A percentile compares a stretch with the other conserved stretches of the same genome.
These are phyloP conservation scores for Seira ritae DNA, from an alignment of 2,888 invertebrate genomes.

Conservation along the genomic window DNA sequence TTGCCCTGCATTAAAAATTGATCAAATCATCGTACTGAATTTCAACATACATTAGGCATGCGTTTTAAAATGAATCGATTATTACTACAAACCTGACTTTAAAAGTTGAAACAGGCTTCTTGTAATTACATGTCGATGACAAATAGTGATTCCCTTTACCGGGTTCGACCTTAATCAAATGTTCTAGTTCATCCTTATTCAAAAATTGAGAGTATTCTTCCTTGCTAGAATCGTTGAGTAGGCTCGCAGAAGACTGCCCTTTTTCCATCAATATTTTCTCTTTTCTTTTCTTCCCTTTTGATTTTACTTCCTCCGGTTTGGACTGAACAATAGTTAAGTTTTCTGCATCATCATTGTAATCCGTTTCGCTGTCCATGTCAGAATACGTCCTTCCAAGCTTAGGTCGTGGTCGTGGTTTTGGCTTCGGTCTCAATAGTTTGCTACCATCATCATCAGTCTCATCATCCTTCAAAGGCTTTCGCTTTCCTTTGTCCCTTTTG, in stretches of 20 bases:
- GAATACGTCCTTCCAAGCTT: too few relatives aligned
- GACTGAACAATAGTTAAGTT: too few relatives aligned
- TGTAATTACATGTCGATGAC: constrained; percentile 41
- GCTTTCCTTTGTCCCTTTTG: background rate
- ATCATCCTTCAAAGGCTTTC: background rate
- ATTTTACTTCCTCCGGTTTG: too few relatives aligned
- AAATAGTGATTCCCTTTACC: constrained; percentile 40
- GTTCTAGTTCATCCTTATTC: constrained; percentile 30
- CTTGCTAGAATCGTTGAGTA: background rate
- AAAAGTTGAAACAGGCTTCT: constrained; percentile 44
- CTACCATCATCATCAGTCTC: background rate
- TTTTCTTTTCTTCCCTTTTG: background rate
- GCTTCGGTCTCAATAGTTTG: background rate
- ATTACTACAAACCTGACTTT: constrained; percentile 36
- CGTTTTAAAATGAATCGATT: background rate
- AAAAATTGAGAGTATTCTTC: constrained; percentile 22
- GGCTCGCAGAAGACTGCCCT: background rate
- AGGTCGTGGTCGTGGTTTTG: too few relatives aligned
- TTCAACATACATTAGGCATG: background rate
- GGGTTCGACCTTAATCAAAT: constrained; percentile 53
- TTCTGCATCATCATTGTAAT: too few relatives aligned
- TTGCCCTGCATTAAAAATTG: constrained; percentile 35
- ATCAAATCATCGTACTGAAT: too few relatives aligned
- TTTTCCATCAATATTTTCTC: background rate
- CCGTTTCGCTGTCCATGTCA: too few relatives aligned